A percentile compares a stretch with the other conserved stretches of the same genome.
phyloP scores from a whole-genome alignment of 1,140 invertebrate species.

The Uloborus diversus region DNA sequence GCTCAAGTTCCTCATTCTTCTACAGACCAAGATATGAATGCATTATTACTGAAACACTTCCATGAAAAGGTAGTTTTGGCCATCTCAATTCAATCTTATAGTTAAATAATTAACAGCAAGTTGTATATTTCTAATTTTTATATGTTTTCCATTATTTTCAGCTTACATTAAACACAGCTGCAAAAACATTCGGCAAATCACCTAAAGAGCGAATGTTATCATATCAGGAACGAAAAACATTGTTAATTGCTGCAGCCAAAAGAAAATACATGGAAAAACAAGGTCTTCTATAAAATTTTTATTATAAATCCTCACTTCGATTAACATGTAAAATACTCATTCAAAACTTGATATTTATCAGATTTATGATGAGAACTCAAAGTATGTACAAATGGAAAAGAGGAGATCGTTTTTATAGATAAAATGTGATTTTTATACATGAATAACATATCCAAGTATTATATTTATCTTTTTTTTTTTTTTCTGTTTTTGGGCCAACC shows the following conservation, averaged over 20 bases:
- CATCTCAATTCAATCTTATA: not conserved
- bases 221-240: conserved; percentile 39
- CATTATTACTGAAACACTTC: not conserved
- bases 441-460: too few species aligned
- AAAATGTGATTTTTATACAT: too few species aligned
- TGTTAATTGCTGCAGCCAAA: conserved; percentile 17
- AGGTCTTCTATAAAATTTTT: too few species aligned
- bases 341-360: too few species aligned
- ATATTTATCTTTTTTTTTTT: too few species aligned
- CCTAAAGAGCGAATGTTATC: conserved; percentile 46
- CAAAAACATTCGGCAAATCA: conserved; percentile 43
- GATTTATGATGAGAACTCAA: too few species aligned
- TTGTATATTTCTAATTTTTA: not conserved
- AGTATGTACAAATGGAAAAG: conserved; percentile 16
- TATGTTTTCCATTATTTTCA: not conserved
- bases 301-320: too few species aligned
- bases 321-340: not conserved
- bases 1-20: not conserved
- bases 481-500: too few species aligned
- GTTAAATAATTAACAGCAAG: not conserved
- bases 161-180: conserved; percentile 29
- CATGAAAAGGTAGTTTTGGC: not conserved
- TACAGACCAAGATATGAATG: not conserved
- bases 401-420: too few species aligned
- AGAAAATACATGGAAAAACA: conserved; percentile 37